phyloP scores from a whole-genome alignment of 2,888 invertebrate genomes.

The Caenorhabditis angaria region DNA sequence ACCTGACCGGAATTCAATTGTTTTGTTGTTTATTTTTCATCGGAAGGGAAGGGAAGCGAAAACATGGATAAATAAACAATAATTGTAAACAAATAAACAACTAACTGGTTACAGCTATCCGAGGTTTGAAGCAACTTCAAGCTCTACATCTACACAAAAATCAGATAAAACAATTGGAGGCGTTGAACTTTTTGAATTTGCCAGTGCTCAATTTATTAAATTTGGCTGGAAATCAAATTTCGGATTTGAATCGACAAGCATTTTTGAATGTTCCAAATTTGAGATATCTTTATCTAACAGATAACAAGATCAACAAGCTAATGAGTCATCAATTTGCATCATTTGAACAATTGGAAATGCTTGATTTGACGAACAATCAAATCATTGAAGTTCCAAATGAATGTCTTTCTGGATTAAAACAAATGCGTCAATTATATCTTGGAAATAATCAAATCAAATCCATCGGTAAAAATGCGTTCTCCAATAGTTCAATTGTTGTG shows the following conservation, averaged over 20 bases:
- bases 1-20: background rate
- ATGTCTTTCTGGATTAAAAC: constrained; percentile 58
- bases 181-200: constrained; percentile 70
- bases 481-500: constrained; percentile 66
- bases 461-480: constrained; percentile 65
- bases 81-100: background rate
- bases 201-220: constrained; percentile 69
- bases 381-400: constrained; percentile 47
- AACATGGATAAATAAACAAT: background rate
- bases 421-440: constrained; percentile 69
- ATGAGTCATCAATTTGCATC: constrained; percentile 62
- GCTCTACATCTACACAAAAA: constrained; percentile 71
- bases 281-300: constrained; percentile 70
- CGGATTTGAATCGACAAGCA: constrained; percentile 61
- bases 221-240: constrained; percentile 67
- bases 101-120: constrained; percentile 57
- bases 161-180: constrained; percentile 60
- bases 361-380: constrained; percentile 63
- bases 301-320: constrained; percentile 62
- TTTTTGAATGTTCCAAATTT: constrained; percentile 72
- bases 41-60: background rate
- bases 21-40: no score
- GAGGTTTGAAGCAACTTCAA: constrained; percentile 70
- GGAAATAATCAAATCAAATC: constrained; percentile 42
- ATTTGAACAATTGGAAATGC: constrained; percentile 69